These are phyloP conservation scores for Phrynocephalus versicolor DNA, from an alignment of 2,113 vertebrate genomes.

Conservation along the genomic window DNA sequence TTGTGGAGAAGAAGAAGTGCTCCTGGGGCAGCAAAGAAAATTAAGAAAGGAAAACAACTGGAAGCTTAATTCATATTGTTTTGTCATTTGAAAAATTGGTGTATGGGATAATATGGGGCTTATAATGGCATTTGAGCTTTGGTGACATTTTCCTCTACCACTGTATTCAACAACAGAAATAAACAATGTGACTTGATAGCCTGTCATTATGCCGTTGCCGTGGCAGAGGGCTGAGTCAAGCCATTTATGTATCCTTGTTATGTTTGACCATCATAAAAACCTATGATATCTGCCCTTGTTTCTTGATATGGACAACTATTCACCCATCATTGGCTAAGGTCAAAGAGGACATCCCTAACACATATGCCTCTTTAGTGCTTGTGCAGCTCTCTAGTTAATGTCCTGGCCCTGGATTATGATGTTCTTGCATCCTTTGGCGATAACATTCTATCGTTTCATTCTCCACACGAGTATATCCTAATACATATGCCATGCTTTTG, in stretches of 20 bases:
- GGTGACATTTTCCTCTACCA: neutral
- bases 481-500: slow-evolving; percentile 16
- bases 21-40: neutral
- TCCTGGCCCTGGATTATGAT: neutral
- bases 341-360: neutral
- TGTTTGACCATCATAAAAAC: neutral
- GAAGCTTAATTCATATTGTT: neutral
- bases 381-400: too few relatives aligned
- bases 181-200: neutral
- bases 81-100: neutral
- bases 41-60: neutral
- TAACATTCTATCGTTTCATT: neutral
- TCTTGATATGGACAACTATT: neutral
- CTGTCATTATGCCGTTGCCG: neutral
- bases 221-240: neutral
- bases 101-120: neutral
- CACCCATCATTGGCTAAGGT: neutral
- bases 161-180: neutral
- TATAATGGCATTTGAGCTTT: neutral
- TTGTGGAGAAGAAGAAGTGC: neutral
- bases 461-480: neutral
- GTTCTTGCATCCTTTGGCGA: neutral
- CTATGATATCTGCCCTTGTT: neutral
- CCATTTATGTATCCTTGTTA: neutral
- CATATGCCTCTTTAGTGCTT: neutral